phyloP scores from a whole-genome alignment of 1,140 invertebrate genomes.

The Watersipora subatra region DNA sequence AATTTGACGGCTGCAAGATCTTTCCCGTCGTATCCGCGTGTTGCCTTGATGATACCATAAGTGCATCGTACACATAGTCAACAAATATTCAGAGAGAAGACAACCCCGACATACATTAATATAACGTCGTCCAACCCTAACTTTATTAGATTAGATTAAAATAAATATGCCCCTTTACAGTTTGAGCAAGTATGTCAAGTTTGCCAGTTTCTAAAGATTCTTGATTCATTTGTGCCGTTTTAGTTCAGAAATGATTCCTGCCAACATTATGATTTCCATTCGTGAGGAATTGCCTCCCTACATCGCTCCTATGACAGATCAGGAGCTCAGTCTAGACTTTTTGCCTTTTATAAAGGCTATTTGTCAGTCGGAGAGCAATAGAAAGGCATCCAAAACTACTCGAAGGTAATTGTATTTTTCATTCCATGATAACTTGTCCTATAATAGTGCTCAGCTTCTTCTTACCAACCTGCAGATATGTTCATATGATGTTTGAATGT shows the following conservation, averaged over 20 bases:
- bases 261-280: background rate
- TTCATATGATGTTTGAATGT: background rate
- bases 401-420: background rate
- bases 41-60: too few relatives aligned
- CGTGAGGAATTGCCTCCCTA: background rate
- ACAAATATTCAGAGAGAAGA: too few relatives aligned
- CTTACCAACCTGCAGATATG: background rate
- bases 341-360: background rate
- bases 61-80: too few relatives aligned
- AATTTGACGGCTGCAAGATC: too few relatives aligned
- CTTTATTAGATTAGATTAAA: background rate
- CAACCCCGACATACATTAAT: background rate
- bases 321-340: background rate
- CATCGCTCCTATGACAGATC: background rate
- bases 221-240: too few relatives aligned
- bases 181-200: background rate
- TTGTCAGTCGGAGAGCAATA: background rate
- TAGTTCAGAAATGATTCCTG: background rate
- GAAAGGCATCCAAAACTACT: background rate
- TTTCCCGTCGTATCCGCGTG: too few relatives aligned
- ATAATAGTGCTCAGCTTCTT: background rate
- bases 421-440: too few relatives aligned
- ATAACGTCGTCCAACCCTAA: background rate
- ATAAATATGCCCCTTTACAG: background rate
- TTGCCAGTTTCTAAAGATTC: too few relatives aligned